These are phyloP conservation scores for Sclerodermus sp. DNA, from an alignment of 2,888 invertebrate species.

Conservation along the genomic window DNA sequence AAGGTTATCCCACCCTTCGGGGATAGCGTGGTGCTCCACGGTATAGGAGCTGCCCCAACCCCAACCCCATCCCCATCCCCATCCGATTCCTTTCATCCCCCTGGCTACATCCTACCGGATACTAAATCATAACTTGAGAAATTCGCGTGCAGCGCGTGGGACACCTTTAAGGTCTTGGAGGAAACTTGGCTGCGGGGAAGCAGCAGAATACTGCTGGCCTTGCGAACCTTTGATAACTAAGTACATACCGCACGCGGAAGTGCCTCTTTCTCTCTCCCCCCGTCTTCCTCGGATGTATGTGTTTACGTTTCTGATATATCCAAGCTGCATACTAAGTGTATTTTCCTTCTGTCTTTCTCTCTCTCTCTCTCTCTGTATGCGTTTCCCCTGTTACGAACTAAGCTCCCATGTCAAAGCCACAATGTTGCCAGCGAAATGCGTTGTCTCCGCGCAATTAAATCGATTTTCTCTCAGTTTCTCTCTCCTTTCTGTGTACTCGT, in stretches of 20 bases:
- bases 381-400: background rate
- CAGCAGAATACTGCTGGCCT: slow-evolving; percentile 33
- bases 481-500: no score
- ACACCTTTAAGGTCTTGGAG: slow-evolving; percentile 47
- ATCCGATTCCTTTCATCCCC: slow-evolving; percentile 5
- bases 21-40: no score
- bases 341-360: background rate
- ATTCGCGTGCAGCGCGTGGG: slow-evolving; percentile 45
- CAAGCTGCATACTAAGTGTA: no score
- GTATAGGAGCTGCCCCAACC: background rate
- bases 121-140: slow-evolving; percentile 56
- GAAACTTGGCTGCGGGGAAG: slow-evolving; percentile 31
- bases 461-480: no score
- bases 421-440: no score
- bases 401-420: background rate
- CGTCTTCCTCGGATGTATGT: background rate
- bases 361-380: background rate
- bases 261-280: slow-evolving; percentile 1
- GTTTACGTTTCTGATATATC: no score
- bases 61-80: background rate
- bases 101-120: slow-evolving; percentile 23
- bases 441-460: no score
- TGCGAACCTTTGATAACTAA: slow-evolving; percentile 46
- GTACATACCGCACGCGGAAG: slow-evolving; percentile 18
- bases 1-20: no score